phyloP scores from a whole-genome alignment of 2,113 vertebrate species.

The Malurus alboscapulatus region DNA sequence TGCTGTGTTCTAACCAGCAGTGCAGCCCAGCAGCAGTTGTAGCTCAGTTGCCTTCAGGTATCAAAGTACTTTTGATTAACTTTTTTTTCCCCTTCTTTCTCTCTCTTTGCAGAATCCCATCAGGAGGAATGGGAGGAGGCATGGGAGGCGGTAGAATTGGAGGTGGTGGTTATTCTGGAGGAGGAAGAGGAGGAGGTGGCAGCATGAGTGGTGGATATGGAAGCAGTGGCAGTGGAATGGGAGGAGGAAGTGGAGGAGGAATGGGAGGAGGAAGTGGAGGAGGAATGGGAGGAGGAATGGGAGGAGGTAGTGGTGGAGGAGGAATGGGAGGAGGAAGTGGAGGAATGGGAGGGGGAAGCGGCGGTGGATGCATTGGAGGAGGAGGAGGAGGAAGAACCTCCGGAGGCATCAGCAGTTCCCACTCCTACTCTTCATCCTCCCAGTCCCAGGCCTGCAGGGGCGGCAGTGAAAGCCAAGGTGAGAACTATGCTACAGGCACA shows the following conservation, averaged over 20 bases:
- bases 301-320: conserved; percentile 8
- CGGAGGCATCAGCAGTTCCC: conserved; percentile 47
- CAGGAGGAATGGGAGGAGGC: conserved; percentile 45
- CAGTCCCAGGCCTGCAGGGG: conserved; percentile 54
- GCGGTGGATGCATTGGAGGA: not conserved
- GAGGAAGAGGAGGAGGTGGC: not conserved
- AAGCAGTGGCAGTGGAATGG: not conserved
- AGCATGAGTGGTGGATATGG: not conserved
- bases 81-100: not conserved
- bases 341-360: not conserved
- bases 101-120: conserved; percentile 40
- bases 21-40: not conserved
- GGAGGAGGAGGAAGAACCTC: conserved; percentile 51
- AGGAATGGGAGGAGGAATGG: not conserved
- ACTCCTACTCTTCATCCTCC: conserved; percentile 63
- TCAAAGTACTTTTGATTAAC: not conserved
- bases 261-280: not conserved
- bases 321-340: conserved; percentile 28
- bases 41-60: not conserved
- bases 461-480: conserved; percentile 53
- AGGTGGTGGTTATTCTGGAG: conserved; percentile 38
- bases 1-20: not conserved
- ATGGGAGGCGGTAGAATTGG: conserved; percentile 36
- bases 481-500: not conserved
- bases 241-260: not conserved